Evolutionary conservation across 2,797 vertebrate species (phyloP), one percentile per base, ranked within the genome.

Genomic region (Champsocephalus esox): DNA sequence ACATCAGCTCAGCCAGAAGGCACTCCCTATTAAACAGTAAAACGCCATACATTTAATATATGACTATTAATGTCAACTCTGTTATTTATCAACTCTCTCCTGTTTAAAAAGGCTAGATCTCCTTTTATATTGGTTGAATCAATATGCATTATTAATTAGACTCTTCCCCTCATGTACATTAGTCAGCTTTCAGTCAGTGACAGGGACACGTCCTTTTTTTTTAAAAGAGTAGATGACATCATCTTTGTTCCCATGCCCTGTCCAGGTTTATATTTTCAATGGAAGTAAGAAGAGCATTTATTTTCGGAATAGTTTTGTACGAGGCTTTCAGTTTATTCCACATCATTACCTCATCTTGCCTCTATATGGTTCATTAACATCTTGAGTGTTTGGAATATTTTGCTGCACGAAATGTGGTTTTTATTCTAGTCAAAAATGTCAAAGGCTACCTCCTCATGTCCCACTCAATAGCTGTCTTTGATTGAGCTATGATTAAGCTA

Each of bases 41-140:
- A 62, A 77, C 32, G 11, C 44, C 21, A 14, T 6, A 16, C 5
- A 28, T 77, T 55, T 21, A 67, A 76, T 56, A 19, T 58, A 12
- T 32, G 14, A 70, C 17, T 51, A 0, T 45, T 13, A 3, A n/a
- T 61, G 6, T 58, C 65, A 4, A 21, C 21, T 21, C 21, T 21
- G 21, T 89, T 83, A 86, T 90, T 90, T 70, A 91, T 61, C 54
- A 80, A 54, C 68, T 57, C 14, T 38, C 60, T 70, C 14, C 54
- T 63, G 34, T 70, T 82, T 59, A 55, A 73, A 16, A n/a, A 21
- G 3, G 4, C 60, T 8, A 12, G 7, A 49, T 50, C 43, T 70
- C 4, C 61, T 68, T 79, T 76, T 71, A 65, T 54, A 65, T 73
- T 85, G 49, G 50, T 68, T 66, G 19, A 65, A 48, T 9, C 79